phyloP scores from a whole-genome alignment of 2,888 invertebrate species.

The Phasia obesa region DNA sequence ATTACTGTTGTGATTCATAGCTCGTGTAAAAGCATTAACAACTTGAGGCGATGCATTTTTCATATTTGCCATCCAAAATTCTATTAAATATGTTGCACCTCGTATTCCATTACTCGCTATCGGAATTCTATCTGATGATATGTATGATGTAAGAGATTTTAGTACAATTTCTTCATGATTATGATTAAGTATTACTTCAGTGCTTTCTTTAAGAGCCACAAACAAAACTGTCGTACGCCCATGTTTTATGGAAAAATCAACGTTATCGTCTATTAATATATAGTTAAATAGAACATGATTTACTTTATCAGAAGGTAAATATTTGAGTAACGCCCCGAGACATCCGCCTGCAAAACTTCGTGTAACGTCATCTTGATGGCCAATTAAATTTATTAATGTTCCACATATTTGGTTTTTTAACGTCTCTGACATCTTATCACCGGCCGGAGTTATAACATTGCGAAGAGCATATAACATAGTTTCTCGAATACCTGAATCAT shows the following conservation, averaged over 20 bases:
- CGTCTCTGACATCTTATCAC: slow-evolving; percentile 93
- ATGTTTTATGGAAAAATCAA: slow-evolving; percentile 90
- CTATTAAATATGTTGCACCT: slow-evolving; percentile 91
- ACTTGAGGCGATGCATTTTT: slow-evolving; percentile 86
- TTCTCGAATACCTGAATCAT: slow-evolving; percentile 93
- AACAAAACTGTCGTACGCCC: slow-evolving; percentile 92
- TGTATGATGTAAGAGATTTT: slow-evolving; percentile 87
- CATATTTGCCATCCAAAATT: slow-evolving; percentile 86
- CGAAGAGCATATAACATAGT: slow-evolving; percentile 96
- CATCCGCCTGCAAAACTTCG: slow-evolving; percentile 94
- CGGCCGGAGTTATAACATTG: slow-evolving; percentile 91
- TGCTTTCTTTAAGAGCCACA: slow-evolving; percentile 93
- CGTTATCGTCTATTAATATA: slow-evolving; percentile 87
- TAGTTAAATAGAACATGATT: slow-evolving; percentile 89
- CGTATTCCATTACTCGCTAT: slow-evolving; percentile 93
- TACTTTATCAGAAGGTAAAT: slow-evolving; percentile 89
- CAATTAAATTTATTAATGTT: slow-evolving; percentile 87
- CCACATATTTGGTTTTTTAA: slow-evolving; percentile 88
- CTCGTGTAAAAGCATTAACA: slow-evolving; percentile 90
- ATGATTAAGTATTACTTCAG: slow-evolving; percentile 86
- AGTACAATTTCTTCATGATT: slow-evolving; percentile 88
- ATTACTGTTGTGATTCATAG: slow-evolving; percentile 96
- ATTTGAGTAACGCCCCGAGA: slow-evolving; percentile 91
- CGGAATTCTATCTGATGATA: slow-evolving; percentile 90
- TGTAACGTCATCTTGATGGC: slow-evolving; percentile 90